phyloP scores from a whole-genome alignment of 2,113 vertebrate genomes.

The Gambusia affinis region DNA sequence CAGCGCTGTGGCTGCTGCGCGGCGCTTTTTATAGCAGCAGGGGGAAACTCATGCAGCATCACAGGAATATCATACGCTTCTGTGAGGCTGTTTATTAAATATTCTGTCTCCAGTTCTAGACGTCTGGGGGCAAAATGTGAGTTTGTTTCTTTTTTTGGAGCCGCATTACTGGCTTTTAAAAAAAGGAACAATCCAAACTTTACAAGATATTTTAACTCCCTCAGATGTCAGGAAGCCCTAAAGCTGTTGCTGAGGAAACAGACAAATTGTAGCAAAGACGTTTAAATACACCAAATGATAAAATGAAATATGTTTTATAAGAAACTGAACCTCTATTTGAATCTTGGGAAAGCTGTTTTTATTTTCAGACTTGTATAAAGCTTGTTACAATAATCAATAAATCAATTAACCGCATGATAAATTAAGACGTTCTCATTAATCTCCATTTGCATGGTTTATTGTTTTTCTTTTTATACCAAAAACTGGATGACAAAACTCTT shows the following conservation, averaged over 20 bases:
- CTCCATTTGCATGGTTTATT: too few relatives aligned
- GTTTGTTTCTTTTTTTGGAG: neutral
- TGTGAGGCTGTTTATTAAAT: conserved; percentile 30
- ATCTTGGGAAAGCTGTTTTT: too few relatives aligned
- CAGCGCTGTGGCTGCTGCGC: conserved; percentile 44
- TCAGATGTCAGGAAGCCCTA: neutral
- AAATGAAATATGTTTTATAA: neutral
- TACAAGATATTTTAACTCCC: neutral
- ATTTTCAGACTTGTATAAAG: too few relatives aligned
- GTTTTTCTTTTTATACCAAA: too few relatives aligned
- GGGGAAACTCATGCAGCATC: conserved; percentile 47
- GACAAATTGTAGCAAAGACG: neutral
- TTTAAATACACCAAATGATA: neutral
- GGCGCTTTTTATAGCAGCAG: conserved; percentile 57
- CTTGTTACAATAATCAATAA: too few relatives aligned
- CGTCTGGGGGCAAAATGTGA: conserved; percentile 11
- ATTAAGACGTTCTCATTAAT: too few relatives aligned
- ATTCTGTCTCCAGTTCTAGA: neutral
- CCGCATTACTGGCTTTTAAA: neutral
- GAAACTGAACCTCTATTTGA: too few relatives aligned
- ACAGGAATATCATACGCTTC: conserved; percentile 32
- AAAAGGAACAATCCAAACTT: neutral
- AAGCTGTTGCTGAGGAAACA: neutral
- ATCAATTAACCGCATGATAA: too few relatives aligned
- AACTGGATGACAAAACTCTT: too few relatives aligned